Conservation (phyloP, 2,797 vertebrate species). For the Gadopsis marmoratus region DNA sequence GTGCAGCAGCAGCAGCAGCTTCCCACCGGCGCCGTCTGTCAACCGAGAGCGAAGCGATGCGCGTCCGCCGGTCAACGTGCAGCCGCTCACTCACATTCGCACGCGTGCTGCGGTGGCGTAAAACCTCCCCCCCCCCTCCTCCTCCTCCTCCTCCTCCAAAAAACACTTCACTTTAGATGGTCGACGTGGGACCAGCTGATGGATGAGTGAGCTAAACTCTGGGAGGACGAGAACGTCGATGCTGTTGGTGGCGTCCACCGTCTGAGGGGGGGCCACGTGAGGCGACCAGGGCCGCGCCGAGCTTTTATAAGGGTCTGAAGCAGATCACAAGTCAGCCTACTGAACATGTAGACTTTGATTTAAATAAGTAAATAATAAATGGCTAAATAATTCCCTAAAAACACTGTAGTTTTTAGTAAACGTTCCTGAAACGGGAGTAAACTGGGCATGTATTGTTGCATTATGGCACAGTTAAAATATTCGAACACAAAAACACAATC, state of each 20-base stretch:
- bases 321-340: background rate
- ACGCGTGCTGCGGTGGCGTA: constrained; percentile 29
- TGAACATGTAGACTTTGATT: background rate
- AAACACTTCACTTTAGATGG: no score
- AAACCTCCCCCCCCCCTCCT: background rate
- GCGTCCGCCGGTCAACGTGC: constrained; percentile 25
- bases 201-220: no score
- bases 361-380: background rate
- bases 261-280: background rate
- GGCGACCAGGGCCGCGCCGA: constrained; percentile 41
- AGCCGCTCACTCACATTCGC: constrained; percentile 31
- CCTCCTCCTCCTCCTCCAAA: no score
- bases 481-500: background rate
- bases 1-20: constrained; percentile 28
- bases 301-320: constrained; percentile 9
- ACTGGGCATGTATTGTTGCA: background rate
- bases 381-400: background rate
- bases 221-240: background rate
- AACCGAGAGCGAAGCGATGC: constrained; percentile 1
- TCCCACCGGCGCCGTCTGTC: background rate
- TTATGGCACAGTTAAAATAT: background rate
- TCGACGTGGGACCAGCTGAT: no score
- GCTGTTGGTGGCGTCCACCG: constrained; percentile 14
- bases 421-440: fast-evolving
- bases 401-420: background rate